Evolutionary conservation across 2,888 invertebrate genomes (phyloP), one percentile per base, ranked within the genome.

Genomic region (Selenia dentaria): DNA sequence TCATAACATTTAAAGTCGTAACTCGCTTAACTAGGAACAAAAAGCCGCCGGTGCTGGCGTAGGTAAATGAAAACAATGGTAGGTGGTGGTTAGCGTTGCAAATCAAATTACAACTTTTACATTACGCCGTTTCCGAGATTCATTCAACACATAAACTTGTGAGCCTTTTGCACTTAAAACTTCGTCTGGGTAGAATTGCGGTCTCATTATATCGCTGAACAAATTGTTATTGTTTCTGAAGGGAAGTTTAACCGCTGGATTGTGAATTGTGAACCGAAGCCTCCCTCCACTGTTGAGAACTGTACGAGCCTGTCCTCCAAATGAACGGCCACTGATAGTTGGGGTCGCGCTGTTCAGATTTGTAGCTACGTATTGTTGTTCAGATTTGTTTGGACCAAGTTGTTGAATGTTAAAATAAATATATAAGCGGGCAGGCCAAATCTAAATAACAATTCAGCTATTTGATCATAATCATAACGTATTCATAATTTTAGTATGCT

Each of bases 31-130:
- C 49, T 64, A 54, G 62, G 62, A 75, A 74, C 70, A 72, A 72
- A 72, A 69, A 70, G 68, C 67, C 63, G 60, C 62, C 32, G 13
- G 32, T 42, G 38, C n/a, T n/a, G n/a, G n/a, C 42, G 41, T 68
- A 71, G 64, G 66, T 69, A 74, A 77, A 77, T 74, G 70, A 69
- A 74, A 73, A 79, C 76, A 79, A 74, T 64, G 61, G 68, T 58
- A 52, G 65, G 64, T 72, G 74, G 74, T 78, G 74, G 77, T 75
- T 67, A 64, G 57, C 57, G 69, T 73, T 72, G 75, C 80, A 82
- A 83, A 82, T 80, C 78, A 82, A 82, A 82, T 82, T 76, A 80
- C 78, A 81, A 83, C 81, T 83, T 81, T 76, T 75, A 74, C 80
- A 81, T 81, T 79, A 79, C 74, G 67, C 59, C 65, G 62, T 67